phyloP scores from a whole-genome alignment of 2,797 vertebrate genomes.

The Poecilia velifera region DNA sequence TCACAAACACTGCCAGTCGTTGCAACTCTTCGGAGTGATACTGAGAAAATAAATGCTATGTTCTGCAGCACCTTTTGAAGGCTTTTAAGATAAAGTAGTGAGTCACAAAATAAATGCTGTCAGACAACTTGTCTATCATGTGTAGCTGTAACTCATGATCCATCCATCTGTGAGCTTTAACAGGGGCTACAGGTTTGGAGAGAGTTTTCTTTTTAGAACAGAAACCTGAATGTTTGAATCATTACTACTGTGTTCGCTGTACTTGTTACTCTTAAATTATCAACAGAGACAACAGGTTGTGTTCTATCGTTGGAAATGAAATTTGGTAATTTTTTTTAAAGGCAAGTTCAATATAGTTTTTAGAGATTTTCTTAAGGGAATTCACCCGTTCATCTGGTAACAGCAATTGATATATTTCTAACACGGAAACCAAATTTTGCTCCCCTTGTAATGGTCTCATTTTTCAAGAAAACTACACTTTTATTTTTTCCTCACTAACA shows the following conservation, averaged over 20 bases:
- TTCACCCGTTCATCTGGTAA: conserved; percentile 20
- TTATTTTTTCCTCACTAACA: conserved; percentile 49
- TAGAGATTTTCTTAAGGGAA: not conserved
- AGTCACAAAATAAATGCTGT: not conserved
- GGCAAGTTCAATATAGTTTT: conserved; percentile 12
- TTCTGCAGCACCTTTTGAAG: not conserved
- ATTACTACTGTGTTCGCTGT: not conserved
- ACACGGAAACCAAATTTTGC: conserved; percentile 11
- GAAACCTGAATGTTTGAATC: not conserved
- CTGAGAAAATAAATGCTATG: not conserved
- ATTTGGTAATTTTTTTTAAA: not conserved
- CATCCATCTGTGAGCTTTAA: conserved; percentile 3
- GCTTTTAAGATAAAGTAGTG: not conserved
- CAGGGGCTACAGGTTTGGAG: not conserved
- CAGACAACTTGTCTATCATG: not conserved
- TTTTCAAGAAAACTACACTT: conserved; percentile 47
- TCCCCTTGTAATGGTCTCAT: conserved; percentile 6
- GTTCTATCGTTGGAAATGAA: conserved; percentile 14
- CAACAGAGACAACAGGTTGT: conserved; percentile 7
- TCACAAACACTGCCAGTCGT: too few relatives aligned
- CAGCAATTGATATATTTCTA: conserved; percentile 20
- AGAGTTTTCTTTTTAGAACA: not conserved
- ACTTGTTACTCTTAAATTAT: not conserved
- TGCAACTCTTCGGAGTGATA: not conserved
- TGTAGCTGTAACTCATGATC: not conserved